A percentile compares a stretch with the other conserved stretches of the same genome.
phyloP scores from a whole-genome alignment of 2,888 invertebrate species.

The Campoplex nolae region DNA sequence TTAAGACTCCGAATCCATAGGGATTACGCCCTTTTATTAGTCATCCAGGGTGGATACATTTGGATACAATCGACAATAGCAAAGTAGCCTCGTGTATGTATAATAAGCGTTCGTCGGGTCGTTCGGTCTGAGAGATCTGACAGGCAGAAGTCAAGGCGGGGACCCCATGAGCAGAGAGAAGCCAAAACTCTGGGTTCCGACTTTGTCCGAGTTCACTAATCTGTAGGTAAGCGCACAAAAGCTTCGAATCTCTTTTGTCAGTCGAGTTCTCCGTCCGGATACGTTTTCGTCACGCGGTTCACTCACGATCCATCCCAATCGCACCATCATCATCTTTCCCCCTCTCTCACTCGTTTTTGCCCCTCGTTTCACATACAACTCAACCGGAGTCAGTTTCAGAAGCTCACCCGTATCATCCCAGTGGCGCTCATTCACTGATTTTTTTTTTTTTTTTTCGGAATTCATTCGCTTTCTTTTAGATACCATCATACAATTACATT shows the following conservation, averaged over 20 bases:
- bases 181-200: conserved; percentile 71
- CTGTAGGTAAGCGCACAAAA: conserved; percentile 80
- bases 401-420: conserved; percentile 61
- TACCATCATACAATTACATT: neutral
- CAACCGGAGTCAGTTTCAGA: conserved; percentile 59
- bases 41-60: neutral
- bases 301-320: conserved; percentile 22
- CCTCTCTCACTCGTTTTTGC: conserved; percentile 40
- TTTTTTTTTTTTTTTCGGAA: neutral
- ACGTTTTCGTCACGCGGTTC: conserved; percentile 63
- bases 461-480: neutral
- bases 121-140: conserved; percentile 18
- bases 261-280: conserved; percentile 63
- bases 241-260: conserved; percentile 65
- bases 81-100: conserved; percentile 32
- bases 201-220: conserved; percentile 82
- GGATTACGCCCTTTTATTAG: conserved; percentile 30
- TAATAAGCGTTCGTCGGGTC: conserved; percentile 9
- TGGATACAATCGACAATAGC: conserved; percentile 31
- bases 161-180: conserved; percentile 28
- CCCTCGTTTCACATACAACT: conserved; percentile 42
- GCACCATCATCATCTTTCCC: conserved; percentile 30
- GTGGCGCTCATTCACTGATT: conserved; percentile 51
- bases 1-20: neutral
- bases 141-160: conserved; percentile 56